Evolutionary conservation across 2,797 vertebrate genomes (phyloP).

Genomic region (Phrynocephalus forsythii): DNA sequence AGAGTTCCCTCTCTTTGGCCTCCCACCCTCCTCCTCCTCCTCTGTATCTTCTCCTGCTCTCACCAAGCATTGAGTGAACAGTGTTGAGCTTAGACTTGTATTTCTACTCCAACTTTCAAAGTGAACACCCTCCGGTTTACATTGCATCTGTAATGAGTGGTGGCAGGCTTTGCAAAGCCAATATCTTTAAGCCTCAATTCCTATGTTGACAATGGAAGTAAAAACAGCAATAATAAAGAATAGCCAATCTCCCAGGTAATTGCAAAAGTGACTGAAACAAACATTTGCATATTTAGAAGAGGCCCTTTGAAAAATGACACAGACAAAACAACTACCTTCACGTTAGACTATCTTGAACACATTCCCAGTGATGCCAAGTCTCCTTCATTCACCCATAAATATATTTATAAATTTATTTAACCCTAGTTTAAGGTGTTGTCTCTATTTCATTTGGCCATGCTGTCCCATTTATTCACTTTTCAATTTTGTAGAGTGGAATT

Average conservation of each 20-base stretch:
- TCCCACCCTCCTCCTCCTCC: neutral
- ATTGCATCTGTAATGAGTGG: neutral
- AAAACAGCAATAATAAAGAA: neutral
- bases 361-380: neutral
- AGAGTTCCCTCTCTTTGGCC: neutral
- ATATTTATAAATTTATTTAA: slow-evolving; percentile 26
- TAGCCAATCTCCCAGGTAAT: neutral
- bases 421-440: slow-evolving; percentile 1
- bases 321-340: neutral
- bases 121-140: neutral
- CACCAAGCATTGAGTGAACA: neutral
- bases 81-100: neutral
- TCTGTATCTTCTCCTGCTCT: neutral
- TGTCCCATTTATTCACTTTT: slow-evolving; percentile 27
- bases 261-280: neutral
- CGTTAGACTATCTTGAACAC: neutral
- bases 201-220: slow-evolving; percentile 1
- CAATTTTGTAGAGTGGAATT: slow-evolving; percentile 17
- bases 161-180: neutral
- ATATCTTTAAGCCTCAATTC: neutral
- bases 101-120: neutral
- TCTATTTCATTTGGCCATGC: slow-evolving; percentile 8
- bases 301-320: neutral
- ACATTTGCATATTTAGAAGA: neutral
- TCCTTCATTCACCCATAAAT: neutral